phyloP scores from a whole-genome alignment of 2,113 vertebrate genomes.

The Laticauda laticaudata region DNA sequence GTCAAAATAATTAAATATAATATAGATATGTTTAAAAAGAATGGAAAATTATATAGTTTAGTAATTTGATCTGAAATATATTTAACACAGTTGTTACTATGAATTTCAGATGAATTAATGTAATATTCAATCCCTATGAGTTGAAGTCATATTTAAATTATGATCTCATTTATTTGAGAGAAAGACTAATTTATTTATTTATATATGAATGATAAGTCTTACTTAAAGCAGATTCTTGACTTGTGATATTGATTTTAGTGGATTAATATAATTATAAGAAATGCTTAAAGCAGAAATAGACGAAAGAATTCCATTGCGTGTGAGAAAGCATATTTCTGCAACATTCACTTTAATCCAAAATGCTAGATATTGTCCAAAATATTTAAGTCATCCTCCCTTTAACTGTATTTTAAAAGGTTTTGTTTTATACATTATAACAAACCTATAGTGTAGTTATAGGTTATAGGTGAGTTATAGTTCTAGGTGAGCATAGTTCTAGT shows the following conservation, averaged over 20 bases:
- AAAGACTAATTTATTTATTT: background rate
- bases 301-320: background rate
- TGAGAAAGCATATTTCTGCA: background rate
- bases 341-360: background rate
- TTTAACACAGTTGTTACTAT: background rate
- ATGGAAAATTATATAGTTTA: slow-evolving; percentile 42
- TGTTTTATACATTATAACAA: background rate
- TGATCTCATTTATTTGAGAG: background rate
- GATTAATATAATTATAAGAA: background rate
- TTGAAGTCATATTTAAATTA: background rate
- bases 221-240: background rate
- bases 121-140: background rate
- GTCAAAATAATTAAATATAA: slow-evolving; percentile 55
- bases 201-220: background rate
- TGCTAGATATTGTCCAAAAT: background rate
- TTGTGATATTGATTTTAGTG: background rate
- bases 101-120: background rate
- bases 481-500: too few species aligned
- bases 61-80: background rate
- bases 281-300: background rate
- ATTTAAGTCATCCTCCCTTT: background rate
- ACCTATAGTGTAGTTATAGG: background rate
- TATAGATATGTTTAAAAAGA: slow-evolving; percentile 31
- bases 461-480: too few species aligned
- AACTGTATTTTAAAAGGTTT: background rate